A percentile compares a stretch with the other conserved stretches of the same genome.
Conservation (phyloP, 2,888 invertebrate species). For the Heteropelma amictum region DNA sequence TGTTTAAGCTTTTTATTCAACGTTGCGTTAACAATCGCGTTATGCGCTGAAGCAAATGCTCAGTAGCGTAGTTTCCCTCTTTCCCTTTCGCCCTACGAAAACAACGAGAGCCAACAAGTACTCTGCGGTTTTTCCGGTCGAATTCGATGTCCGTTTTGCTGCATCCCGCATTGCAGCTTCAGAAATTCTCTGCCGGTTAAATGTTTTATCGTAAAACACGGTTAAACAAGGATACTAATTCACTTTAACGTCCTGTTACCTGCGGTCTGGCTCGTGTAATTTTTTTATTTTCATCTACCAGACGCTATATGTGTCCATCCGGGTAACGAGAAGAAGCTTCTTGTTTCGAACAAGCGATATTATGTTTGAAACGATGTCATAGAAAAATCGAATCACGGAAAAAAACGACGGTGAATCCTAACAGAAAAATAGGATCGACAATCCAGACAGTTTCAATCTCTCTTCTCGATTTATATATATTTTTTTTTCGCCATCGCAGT, state of each 20-base stretch:
- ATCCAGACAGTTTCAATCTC: no score
- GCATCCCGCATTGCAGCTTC: constrained; percentile 41
- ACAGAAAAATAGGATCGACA: no score
- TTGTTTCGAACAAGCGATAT: no score
- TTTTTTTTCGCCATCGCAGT: no score
- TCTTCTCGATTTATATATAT: no score
- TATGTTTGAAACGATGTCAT: no score
- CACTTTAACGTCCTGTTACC: not conserved
- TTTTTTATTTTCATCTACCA: not conserved
- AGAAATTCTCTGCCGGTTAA: constrained; percentile 44
- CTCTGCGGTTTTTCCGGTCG: constrained; percentile 14
- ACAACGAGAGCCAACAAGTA: constrained; percentile 23
- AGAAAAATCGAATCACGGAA: no score
- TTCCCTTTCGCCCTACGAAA: constrained; percentile 21
- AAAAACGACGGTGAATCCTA: no score
- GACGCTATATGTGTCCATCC: constrained; percentile 2
- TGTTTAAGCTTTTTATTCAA: constrained; percentile 51
- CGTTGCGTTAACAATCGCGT: constrained; percentile 51
- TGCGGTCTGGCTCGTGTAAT: not conserved
- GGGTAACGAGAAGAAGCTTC: no score
- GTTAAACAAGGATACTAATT: constrained; percentile 50
- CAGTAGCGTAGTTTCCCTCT: constrained; percentile 3
- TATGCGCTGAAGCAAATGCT: constrained; percentile 43
- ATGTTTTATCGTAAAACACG: constrained; percentile 58
- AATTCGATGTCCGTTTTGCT: constrained; percentile 26